Base-by-base conservation (phyloP, 2,888 invertebrate species). In the Boloria selene region DNA sequence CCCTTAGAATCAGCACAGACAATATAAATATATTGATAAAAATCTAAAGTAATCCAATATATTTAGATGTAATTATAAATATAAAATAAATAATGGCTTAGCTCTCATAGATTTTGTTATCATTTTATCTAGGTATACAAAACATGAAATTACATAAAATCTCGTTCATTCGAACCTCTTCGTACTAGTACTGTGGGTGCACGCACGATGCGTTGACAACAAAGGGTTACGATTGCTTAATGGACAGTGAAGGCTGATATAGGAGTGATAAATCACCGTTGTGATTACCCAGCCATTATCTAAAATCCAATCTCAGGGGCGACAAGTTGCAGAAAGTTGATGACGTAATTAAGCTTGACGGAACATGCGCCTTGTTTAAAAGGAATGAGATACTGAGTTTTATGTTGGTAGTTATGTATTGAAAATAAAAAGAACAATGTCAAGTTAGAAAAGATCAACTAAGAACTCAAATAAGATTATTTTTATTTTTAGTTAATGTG, bases 221-320 rank as follows among this genome's bases (percentile, higher is more conserved):
- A 88, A 89, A 90, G 90, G 91, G 90, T 87, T 91, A 74, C 82
- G 79, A 90, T 90, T 91, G 93, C 87, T 85, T 92, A 93, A 93
- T 93, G 93, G 92, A 90, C 89, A 87, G 91, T 88, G 90, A 93
- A 91, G 90, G 85, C 86, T 84, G 85, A 85, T 93, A 93, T 92
- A 90, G 85, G 85, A 76, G 88, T 92, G 93, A 93, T 93, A 92
- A 92, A 93, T 93, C 92, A 92, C 91, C 85, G 72, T 69, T 79
- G 83, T 88, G 90, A 91, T 91, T 91, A 91, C 90, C 74, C 80
- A 79, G 77, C 90, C 89, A 90, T 90, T 91, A 91, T 90, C 90
- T 91, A 84, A 91, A 90, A 90, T 88, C 84, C 89, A 87, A 91
- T 91, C 91, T 88, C 84, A 77, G 82, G 81, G 83, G 83, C 81